phyloP scores from a whole-genome alignment of 1,140 invertebrate species.

The Teleogryllus occipitalis region DNA sequence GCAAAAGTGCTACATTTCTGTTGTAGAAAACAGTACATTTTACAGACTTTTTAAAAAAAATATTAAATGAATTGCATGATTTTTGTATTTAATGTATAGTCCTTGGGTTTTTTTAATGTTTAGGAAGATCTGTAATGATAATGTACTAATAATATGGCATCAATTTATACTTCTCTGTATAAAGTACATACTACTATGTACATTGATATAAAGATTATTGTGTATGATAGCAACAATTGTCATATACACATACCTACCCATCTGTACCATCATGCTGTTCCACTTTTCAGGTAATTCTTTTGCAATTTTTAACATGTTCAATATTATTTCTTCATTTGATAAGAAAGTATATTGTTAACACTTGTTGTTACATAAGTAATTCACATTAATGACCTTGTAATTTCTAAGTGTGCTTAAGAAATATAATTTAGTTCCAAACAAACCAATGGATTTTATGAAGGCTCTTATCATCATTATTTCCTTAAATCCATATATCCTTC shows the following conservation, averaged over 20 bases:
- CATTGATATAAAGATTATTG: background rate
- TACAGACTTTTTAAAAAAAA: background rate
- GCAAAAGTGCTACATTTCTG: background rate
- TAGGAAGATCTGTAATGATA: background rate
- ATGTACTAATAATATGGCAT: background rate
- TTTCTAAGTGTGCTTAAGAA: background rate
- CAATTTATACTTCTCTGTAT: background rate
- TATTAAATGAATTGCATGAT: background rate
- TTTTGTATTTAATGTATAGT: background rate
- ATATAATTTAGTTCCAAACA: background rate
- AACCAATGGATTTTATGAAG: background rate
- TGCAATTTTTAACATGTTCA: background rate
- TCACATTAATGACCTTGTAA: background rate
- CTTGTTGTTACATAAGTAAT: background rate
- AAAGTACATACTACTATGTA: background rate
- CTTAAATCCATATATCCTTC: no score
- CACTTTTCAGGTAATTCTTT: background rate
- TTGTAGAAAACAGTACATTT: background rate
- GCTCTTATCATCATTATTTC: no score
- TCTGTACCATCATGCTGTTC: background rate
- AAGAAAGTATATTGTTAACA: background rate
- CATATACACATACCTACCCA: background rate
- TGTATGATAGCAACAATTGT: background rate
- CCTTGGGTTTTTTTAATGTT: background rate
- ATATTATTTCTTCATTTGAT: background rate